phyloP scores from a whole-genome alignment of 2,113 vertebrate species.

The Pituophis catenifer region DNA sequence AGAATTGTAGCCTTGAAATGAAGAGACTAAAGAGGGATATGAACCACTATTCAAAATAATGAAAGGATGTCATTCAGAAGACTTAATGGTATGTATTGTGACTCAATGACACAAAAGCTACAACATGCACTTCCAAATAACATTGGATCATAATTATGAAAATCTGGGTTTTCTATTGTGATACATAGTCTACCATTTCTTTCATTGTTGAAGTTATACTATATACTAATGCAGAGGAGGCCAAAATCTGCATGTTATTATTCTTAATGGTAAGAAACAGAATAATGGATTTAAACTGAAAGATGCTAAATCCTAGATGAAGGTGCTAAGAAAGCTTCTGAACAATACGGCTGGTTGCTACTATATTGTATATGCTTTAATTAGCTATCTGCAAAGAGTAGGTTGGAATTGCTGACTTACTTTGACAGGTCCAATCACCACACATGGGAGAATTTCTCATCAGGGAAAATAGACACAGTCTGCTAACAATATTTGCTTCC shows the following conservation, averaged over 20 bases:
- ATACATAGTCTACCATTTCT: not conserved
- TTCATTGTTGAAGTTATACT: not conserved
- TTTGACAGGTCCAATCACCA: no score
- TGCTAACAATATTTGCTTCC: no score
- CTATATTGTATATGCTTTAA: not conserved
- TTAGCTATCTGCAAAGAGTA: not conserved
- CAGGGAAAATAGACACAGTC: no score
- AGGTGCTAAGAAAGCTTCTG: not conserved
- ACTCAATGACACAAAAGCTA: not conserved
- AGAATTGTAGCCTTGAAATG: not conserved
- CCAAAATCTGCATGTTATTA: not conserved
- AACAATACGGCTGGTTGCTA: not conserved
- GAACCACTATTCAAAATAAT: not conserved
- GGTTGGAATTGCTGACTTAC: not conserved
- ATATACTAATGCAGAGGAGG: not conserved
- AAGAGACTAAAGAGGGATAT: not conserved
- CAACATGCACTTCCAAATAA: not conserved
- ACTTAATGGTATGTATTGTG: not conserved
- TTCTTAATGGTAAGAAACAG: not conserved
- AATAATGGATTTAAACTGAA: not conserved
- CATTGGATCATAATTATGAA: not conserved
- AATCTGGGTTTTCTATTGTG: not conserved
- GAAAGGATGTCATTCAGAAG: not conserved
- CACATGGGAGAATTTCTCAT: no score
- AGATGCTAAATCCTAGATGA: not conserved